A percentile compares a stretch with the other conserved stretches of the same genome.
These are phyloP conservation scores for Aphis craccivora DNA, from an alignment of 1,140 invertebrate genomes.

Conservation along the genomic window DNA sequence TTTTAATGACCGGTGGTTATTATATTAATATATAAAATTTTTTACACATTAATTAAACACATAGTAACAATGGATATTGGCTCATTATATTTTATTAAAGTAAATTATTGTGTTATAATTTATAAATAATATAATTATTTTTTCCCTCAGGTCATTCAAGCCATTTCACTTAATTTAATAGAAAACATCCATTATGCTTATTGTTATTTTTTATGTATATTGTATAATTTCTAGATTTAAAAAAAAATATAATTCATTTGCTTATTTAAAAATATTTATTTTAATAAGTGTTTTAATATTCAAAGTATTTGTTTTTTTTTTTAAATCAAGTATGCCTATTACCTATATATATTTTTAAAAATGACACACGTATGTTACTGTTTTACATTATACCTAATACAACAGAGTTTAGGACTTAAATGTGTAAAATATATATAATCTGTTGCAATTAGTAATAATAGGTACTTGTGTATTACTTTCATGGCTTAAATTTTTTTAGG, in stretches of 20 bases:
- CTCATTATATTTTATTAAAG: no score
- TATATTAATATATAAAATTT: no score
- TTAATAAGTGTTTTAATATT: neutral
- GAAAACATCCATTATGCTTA: no score
- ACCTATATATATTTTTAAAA: neutral
- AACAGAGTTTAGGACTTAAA: neutral
- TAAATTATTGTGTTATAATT: no score
- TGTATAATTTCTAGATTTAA: no score
- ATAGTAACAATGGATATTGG: no score
- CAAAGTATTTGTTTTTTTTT: neutral
- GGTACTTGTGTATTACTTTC: neutral
- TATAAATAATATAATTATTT: neutral
- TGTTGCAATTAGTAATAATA: neutral
- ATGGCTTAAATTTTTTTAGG: neutral
- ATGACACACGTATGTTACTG: neutral
- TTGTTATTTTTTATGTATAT: no score
- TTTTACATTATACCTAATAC: neutral
- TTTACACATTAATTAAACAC: no score
- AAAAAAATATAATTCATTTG: neutral
- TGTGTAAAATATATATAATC: neutral
- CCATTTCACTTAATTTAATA: no score
- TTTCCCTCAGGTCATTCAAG: neutral
- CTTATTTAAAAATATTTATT: neutral
- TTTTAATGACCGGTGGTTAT: no score
- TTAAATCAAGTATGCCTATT: neutral